Percentiles rank a stretch among this genome's conserved stretches.
phyloP scores from a whole-genome alignment of 2,888 invertebrate genomes.

The Macaria liturata region DNA sequence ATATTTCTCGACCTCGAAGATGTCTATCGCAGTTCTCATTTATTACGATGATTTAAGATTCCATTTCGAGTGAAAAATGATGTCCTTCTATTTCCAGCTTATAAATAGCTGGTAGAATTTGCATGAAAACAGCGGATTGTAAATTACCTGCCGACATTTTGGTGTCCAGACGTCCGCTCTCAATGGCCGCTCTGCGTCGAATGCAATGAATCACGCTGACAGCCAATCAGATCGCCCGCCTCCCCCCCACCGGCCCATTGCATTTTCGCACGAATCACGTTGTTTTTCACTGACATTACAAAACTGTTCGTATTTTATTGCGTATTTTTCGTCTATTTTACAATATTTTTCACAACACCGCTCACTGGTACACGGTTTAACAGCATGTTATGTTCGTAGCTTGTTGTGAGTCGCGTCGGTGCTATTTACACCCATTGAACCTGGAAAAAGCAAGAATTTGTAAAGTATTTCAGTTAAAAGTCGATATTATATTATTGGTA shows the following conservation, averaged over 20 bases:
- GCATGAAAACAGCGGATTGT: slow-evolving; percentile 26
- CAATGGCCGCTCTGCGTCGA: slow-evolving; percentile 49
- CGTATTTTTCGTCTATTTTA: slow-evolving; percentile 16
- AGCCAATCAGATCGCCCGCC: slow-evolving; percentile 48
- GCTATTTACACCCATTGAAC: slow-evolving; percentile 4
- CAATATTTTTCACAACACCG: slow-evolving; percentile 21
- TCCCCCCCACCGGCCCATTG: slow-evolving; percentile 73
- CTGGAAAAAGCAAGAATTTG: slow-evolving; percentile 9
- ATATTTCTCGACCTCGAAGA: slow-evolving; percentile 15
- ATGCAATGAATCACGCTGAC: slow-evolving; percentile 52
- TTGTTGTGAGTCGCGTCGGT: slow-evolving; percentile 1
- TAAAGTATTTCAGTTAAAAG: background rate
- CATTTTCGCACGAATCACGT: slow-evolving; percentile 63
- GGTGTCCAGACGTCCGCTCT: slow-evolving; percentile 45
- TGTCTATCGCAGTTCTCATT: slow-evolving; percentile 24
- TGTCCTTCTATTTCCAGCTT: slow-evolving; percentile 15
- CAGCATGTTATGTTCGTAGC: slow-evolving; percentile 16
- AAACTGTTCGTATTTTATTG: slow-evolving; percentile 36
- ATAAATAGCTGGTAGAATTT: slow-evolving; percentile 15
- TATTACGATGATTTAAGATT: slow-evolving; percentile 22
- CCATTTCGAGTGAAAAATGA: slow-evolving; percentile 24
- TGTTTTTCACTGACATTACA: slow-evolving; percentile 67
- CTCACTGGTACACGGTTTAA: slow-evolving; percentile 17
- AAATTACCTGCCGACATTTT: slow-evolving; percentile 76
- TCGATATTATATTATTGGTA: background rate